Evolutionary conservation across 2,797 vertebrate genomes (phyloP).

Genomic region (Gastrophryne carolinensis): DNA sequence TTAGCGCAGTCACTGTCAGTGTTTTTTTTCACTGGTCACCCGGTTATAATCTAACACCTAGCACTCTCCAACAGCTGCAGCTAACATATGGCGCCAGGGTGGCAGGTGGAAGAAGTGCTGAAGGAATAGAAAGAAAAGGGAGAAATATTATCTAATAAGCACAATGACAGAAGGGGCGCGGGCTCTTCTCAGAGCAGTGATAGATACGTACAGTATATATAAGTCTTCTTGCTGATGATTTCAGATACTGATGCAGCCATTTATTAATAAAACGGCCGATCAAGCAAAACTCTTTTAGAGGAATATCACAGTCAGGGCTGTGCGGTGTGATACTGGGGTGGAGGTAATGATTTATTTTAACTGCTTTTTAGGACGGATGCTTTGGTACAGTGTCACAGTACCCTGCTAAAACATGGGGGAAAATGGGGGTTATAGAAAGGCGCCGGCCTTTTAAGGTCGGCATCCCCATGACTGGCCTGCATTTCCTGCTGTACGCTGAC

Average conservation of each 20-base stretch:
- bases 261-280: constrained; percentile 2
- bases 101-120: constrained; percentile 42
- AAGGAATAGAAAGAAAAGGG: constrained; percentile 3
- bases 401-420: too few relatives aligned
- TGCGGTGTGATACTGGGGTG: background rate
- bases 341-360: background rate
- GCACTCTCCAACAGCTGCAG: constrained; percentile 8
- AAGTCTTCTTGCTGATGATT: constrained; percentile 7
- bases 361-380: too few relatives aligned
- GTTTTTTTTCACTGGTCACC: background rate
- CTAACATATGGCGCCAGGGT: constrained; percentile 5
- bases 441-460: too few relatives aligned
- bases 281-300: background rate
- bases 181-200: background rate
- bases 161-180: constrained; percentile 11
- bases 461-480: too few relatives aligned
- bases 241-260: background rate
- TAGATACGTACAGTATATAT: background rate
- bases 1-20: background rate
- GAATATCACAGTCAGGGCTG: background rate
- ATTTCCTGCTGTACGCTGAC: too few relatives aligned
- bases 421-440: too few relatives aligned
- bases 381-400: too few relatives aligned
- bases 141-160: constrained; percentile 23
- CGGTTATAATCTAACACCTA: background rate